Evolutionary conservation across 2,888 invertebrate genomes (phyloP), one percentile per base, ranked within the genome.

Genomic region (Cryptops parisi): DNA sequence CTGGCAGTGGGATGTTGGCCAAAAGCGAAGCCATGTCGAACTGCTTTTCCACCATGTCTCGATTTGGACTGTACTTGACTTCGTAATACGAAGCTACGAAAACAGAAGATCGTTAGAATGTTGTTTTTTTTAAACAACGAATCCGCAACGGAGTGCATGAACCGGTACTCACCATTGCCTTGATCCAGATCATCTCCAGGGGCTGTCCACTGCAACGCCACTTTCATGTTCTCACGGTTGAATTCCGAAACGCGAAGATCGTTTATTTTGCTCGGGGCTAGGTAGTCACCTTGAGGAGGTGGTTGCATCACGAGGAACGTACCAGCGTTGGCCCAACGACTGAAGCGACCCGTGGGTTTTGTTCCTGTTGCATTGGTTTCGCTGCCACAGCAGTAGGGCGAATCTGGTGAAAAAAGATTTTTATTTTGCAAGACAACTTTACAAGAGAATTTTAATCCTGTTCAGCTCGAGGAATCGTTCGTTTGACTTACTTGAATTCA

Each of bases 131-230:
- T n/a, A n/a, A n/a, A n/a, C n/a, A n/a, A n/a, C n/a, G n/a, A n/a
- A n/a, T n/a, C n/a, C n/a, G n/a, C n/a, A n/a, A n/a, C n/a, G n/a
- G n/a, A n/a, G n/a, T n/a, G n/a, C n/a, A n/a, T n/a, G n/a, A n/a
- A 48, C 46, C 2, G 33, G 21, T 21, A 27, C 26, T 52, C n/a
- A 65, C 65, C 67, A 63, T 59, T 58, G 6, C 65, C 67, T 41
- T 60, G 58, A 56, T 68, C 68, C 47, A 60, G 63, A 54, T 68
- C 65, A 40, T 65, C 66, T 46, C 69, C 79, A 0, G 78, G 77
- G 2, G 78, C 73, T 1, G 78, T 77, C 77, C 78, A 79, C 0
- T 70, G 68, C 6, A 79, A 65, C 15, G 73, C 68, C 1, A 74
- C 68, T 54, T 74, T 73, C 38, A 72, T 71, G 60, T 73, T 72